Percentiles rank a stretch among this genome's conserved stretches.
phyloP scores from a whole-genome alignment of 2,797 vertebrate species.

The Clarias pachynema region DNA sequence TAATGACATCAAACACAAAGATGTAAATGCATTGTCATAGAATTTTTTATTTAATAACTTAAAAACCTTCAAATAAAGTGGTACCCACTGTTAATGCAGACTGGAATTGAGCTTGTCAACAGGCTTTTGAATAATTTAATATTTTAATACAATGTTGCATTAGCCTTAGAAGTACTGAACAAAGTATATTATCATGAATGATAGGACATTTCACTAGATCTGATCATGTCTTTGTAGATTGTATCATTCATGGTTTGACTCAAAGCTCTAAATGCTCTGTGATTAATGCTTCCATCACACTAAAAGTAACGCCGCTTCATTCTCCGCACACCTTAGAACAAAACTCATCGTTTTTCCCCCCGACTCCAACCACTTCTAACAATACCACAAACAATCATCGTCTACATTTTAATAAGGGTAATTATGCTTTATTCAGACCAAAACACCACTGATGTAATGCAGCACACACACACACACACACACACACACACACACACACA shows the following conservation, averaged over 20 bases:
- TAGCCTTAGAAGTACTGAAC: background rate
- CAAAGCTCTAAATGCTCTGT: background rate
- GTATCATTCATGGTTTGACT: background rate
- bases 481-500: background rate
- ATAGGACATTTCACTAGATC: background rate
- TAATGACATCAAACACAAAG: background rate
- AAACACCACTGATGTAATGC: constrained; percentile 11
- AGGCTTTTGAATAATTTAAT: background rate
- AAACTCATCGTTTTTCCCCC: background rate
- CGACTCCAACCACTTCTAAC: constrained; percentile 16
- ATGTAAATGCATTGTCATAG: background rate
- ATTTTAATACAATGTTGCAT: background rate
- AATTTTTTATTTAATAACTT: background rate
- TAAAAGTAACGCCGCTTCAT: background rate
- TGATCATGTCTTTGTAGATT: background rate
- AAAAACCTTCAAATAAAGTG: background rate
- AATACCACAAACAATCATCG: constrained; percentile 19
- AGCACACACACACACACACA: background rate
- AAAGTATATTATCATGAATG: background rate
- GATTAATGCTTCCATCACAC: background rate
- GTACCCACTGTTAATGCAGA: background rate
- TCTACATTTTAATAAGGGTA: constrained; percentile 20
- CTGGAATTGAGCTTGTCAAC: background rate
- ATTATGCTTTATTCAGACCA: background rate
- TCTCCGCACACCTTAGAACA: background rate